Conservation (phyloP, 2,797 vertebrate species). For the Hipposideros larvatus region DNA sequence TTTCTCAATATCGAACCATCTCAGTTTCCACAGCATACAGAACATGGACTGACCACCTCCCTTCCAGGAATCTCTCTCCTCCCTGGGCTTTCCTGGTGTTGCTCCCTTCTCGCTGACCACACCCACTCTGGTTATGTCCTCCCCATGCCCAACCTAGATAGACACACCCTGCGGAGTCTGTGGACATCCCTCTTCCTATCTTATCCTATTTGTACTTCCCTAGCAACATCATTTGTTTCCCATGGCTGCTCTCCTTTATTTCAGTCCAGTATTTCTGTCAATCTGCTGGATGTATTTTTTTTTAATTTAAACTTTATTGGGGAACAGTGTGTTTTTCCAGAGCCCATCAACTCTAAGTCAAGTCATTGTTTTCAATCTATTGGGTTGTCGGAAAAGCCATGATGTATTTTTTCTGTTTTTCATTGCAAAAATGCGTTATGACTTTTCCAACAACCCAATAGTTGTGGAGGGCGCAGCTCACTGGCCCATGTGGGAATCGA, state of each 20-base stretch:
- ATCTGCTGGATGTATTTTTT: background rate
- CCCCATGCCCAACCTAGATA: fast-evolving
- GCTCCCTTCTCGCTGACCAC: fast-evolving
- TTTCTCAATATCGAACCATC: background rate
- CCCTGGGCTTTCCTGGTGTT: background rate
- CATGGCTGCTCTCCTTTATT: background rate
- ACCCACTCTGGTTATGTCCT: background rate
- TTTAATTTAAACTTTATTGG: too few relatives aligned
- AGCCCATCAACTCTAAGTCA: too few relatives aligned
- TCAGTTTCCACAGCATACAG: background rate
- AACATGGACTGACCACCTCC: too few relatives aligned
- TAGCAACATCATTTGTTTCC: background rate
- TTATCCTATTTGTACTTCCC: background rate
- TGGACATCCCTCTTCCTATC: background rate
- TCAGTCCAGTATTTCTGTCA: background rate
- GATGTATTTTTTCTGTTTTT: too few relatives aligned
- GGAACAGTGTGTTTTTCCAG: too few relatives aligned
- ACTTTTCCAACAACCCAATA: too few relatives aligned
- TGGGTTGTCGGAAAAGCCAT: too few relatives aligned
- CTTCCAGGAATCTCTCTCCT: background rate
- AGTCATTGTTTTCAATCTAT: too few relatives aligned
- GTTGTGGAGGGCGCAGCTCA: too few relatives aligned
- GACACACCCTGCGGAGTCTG: fast-evolving
- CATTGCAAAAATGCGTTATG: too few relatives aligned
- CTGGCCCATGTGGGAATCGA: too few relatives aligned